phyloP scores from a whole-genome alignment of 2,797 vertebrate genomes.

The Anguilla megastoma region DNA sequence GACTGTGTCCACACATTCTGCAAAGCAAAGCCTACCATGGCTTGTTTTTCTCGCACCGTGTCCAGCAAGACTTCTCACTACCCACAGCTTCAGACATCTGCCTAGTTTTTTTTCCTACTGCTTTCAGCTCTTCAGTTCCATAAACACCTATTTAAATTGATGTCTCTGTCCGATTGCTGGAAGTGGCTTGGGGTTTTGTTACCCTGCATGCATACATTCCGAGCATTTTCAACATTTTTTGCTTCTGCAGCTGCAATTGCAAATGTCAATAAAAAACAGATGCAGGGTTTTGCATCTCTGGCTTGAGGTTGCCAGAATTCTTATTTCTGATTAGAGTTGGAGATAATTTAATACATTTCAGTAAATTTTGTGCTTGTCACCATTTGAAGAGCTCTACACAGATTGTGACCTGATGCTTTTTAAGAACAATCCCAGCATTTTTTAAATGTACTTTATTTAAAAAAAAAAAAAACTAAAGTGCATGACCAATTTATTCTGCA shows the following conservation, averaged over 20 bases:
- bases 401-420: background rate
- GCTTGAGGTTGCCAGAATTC: constrained; percentile 31
- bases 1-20: background rate
- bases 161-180: background rate
- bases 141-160: constrained; percentile 24
- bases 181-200: constrained; percentile 27
- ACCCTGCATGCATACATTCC: constrained; percentile 27
- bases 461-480: background rate
- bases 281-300: background rate
- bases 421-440: background rate
- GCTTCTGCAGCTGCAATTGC: background rate
- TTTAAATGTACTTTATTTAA: background rate
- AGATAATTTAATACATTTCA: constrained; percentile 37
- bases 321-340: constrained; percentile 38
- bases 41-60: background rate
- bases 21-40: background rate
- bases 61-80: constrained; percentile 3
- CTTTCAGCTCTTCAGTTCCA: background rate
- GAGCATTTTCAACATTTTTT: constrained; percentile 15
- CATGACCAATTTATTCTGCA: constrained; percentile 19
- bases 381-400: background rate
- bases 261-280: background rate
- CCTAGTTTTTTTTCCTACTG: background rate
- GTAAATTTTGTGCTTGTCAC: constrained; percentile 26
- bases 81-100: background rate